These are phyloP conservation scores for Hyperoplus immaculatus DNA, from an alignment of 2,797 vertebrate genomes.

Conservation along the genomic window DNA sequence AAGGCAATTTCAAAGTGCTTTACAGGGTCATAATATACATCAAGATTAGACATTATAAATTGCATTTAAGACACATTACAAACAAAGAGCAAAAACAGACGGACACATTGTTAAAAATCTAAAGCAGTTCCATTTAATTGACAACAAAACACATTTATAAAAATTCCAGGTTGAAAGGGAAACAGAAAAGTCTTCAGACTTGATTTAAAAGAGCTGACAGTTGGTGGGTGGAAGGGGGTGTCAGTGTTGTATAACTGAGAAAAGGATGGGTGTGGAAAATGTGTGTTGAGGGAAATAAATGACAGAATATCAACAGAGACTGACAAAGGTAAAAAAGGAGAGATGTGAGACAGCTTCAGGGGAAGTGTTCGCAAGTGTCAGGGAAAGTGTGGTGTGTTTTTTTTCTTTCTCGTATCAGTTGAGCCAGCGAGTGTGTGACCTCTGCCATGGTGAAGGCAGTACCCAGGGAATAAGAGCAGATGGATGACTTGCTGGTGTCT, in stretches of 20 bases:
- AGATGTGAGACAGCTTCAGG: slow-evolving; percentile 8
- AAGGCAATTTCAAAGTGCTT: no score
- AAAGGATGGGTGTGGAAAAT: slow-evolving; percentile 5
- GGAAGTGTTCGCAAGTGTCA: slow-evolving; percentile 33
- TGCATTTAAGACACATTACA: no score
- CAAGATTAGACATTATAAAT: no score
- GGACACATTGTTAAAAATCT: no score
- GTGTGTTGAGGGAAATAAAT: slow-evolving; percentile 30
- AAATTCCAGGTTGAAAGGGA: no score
- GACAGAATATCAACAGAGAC: slow-evolving; percentile 26
- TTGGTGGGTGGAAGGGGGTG: no score
- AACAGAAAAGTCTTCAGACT: no score
- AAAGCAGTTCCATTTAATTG: no score
- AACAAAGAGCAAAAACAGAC: no score
- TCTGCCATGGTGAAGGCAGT: slow-evolving; percentile 53
- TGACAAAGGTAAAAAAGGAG: neutral
- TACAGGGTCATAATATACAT: no score
- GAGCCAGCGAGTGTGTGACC: slow-evolving; percentile 70
- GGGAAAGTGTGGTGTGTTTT: slow-evolving; percentile 29
- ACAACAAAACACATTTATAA: no score
- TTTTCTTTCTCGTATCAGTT: slow-evolving; percentile 53
- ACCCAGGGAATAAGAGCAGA: slow-evolving; percentile 68
- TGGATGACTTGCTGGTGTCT: slow-evolving; percentile 73
- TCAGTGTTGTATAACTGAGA: slow-evolving; percentile 41
- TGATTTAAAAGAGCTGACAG: no score